Conservation (phyloP, 1,140 invertebrate species). For the Nixonia krombeini region DNA sequence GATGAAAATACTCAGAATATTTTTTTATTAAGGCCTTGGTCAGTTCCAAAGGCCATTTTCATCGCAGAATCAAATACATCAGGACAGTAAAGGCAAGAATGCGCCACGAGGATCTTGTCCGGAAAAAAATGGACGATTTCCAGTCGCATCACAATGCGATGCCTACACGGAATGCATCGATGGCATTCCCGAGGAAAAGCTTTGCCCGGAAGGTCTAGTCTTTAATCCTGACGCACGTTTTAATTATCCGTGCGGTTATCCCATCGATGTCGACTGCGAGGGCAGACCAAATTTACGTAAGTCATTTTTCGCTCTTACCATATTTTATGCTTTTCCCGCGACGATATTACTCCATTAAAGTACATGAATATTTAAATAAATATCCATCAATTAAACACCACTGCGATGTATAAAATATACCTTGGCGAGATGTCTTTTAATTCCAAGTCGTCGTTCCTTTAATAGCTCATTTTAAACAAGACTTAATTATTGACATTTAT, state of each 20-base stretch:
- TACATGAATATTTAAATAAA: too few relatives aligned
- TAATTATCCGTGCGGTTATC: conserved; percentile 87
- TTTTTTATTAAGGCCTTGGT: conserved; percentile 36
- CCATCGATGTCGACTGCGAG: conserved; percentile 84
- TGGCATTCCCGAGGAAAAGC: conserved; percentile 80
- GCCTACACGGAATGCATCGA: conserved; percentile 80
- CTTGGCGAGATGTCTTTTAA: too few relatives aligned
- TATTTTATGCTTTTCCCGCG: too few relatives aligned
- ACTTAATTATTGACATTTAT: too few relatives aligned
- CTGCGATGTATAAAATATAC: too few relatives aligned
- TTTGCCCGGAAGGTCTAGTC: conserved; percentile 87
- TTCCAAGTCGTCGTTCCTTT: too few relatives aligned
- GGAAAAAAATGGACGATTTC: conserved; percentile 79
- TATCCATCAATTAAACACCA: too few relatives aligned
- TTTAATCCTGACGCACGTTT: conserved; percentile 83
- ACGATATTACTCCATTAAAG: too few relatives aligned
- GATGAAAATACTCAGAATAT: too few relatives aligned
- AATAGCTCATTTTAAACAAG: too few relatives aligned
- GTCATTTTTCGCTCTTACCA: conserved; percentile 63
- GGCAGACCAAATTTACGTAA: conserved; percentile 81
- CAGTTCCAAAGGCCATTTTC: conserved; percentile 39
- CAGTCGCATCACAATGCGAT: conserved; percentile 82
- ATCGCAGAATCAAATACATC: conserved; percentile 31
- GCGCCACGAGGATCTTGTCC: conserved; percentile 70
- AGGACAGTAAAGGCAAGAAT: conserved; percentile 20